phyloP scores from a whole-genome alignment of 2,888 invertebrate species.

The Diplazon laetatorius region DNA sequence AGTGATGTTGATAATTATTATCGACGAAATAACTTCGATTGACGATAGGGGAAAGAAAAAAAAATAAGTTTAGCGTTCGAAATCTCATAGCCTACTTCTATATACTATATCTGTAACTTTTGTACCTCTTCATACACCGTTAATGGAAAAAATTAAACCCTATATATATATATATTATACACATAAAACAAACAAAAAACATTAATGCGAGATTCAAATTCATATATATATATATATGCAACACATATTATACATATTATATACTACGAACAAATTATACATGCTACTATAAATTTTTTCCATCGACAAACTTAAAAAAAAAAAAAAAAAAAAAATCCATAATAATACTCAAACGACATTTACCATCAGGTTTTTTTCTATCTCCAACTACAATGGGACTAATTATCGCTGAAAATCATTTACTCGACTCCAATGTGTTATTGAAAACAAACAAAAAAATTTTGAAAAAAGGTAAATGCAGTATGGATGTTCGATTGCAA shows the following conservation, averaged over 20 bases:
- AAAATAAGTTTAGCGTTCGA: slow-evolving; percentile 68
- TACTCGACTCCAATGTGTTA: slow-evolving; percentile 51
- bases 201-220: slow-evolving; percentile 51
- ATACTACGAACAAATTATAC: slow-evolving; percentile 71
- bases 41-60: slow-evolving; percentile 63
- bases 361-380: slow-evolving; percentile 76
- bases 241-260: slow-evolving; percentile 52
- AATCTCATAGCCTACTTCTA: slow-evolving; percentile 75
- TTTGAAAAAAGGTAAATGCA: slow-evolving; percentile 11
- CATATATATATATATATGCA: slow-evolving; percentile 45
- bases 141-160: slow-evolving; percentile 64
- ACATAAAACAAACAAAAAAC: slow-evolving; percentile 57
- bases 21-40: slow-evolving; percentile 13
- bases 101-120: slow-evolving; percentile 77
- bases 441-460: slow-evolving; percentile 22
- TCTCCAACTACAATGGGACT: slow-evolving; percentile 77
- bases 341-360: slow-evolving; percentile 67
- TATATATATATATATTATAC: slow-evolving; percentile 55
- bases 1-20: slow-evolving; percentile 7
- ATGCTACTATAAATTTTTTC: slow-evolving; percentile 73
- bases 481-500: slow-evolving; percentile 44
- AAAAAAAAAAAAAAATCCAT: slow-evolving; percentile 65
- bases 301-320: slow-evolving; percentile 66
- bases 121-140: slow-evolving; percentile 78
- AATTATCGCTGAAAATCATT: slow-evolving; percentile 72